Conservation (phyloP, 1,140 invertebrate species). For the Drusus annulatus region DNA sequence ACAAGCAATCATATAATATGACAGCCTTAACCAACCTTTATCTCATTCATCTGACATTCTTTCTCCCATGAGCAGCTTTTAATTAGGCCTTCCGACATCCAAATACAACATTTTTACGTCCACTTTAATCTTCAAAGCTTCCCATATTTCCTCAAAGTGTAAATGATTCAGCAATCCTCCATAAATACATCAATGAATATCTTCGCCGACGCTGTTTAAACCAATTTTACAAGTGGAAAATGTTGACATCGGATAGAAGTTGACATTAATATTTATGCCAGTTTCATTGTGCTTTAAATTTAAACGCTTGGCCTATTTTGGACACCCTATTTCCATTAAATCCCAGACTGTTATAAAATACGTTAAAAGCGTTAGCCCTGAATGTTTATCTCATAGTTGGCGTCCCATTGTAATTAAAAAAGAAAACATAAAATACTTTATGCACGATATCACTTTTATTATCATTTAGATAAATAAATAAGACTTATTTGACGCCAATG, state of each 20-base stretch:
- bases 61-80: neutral
- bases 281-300: constrained; percentile 20
- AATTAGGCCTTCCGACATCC: neutral
- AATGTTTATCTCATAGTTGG: neutral
- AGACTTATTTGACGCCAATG: neutral
- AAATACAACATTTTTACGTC: neutral
- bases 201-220: neutral
- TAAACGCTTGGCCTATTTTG: constrained; percentile 9
- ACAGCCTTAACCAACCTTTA: too few relatives aligned
- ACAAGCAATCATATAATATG: too few relatives aligned
- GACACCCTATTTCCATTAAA: constrained; percentile 24
- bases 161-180: neutral
- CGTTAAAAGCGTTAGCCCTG: constrained; percentile 4
- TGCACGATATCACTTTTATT: neutral
- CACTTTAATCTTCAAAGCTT: neutral
- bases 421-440: neutral
- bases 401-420: constrained; percentile 5
- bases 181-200: neutral
- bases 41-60: neutral
- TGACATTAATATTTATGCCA: neutral
- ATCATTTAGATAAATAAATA: neutral
- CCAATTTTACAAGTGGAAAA: neutral
- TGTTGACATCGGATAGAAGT: constrained; percentile 1
- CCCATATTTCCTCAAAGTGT: neutral
- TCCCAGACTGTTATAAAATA: neutral